phyloP scores from a whole-genome alignment of 2,113 vertebrate genomes.

The Potamarius usumacintae region DNA sequence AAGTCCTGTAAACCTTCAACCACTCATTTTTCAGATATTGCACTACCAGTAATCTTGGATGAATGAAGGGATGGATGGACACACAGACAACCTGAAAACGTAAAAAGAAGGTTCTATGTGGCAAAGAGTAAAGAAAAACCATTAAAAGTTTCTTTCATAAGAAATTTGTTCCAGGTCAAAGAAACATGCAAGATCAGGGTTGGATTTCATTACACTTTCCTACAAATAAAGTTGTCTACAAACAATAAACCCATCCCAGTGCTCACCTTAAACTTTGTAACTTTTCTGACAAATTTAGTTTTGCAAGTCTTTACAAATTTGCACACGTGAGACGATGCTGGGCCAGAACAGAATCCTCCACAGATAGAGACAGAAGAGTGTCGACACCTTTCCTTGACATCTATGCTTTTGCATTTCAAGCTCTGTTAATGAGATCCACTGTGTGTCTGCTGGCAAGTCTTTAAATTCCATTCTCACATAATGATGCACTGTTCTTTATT shows the following conservation, averaged over 20 bases:
- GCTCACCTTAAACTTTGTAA: neutral
- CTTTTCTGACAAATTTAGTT: neutral
- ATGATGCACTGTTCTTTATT: neutral
- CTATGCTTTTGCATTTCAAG: conserved; percentile 52
- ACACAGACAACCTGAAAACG: neutral
- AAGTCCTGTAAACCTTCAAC: neutral
- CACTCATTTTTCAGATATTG: neutral
- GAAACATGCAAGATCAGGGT: neutral
- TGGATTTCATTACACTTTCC: neutral
- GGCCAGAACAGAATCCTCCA: neutral
- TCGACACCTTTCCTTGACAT: conserved; percentile 26
- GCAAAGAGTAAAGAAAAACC: neutral
- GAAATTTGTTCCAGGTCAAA: neutral
- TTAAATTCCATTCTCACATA: conserved; percentile 37
- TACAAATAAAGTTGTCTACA: neutral
- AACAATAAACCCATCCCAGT: neutral
- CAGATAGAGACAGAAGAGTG: neutral
- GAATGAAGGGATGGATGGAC: neutral
- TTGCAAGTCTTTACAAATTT: neutral
- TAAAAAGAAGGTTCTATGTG: neutral
- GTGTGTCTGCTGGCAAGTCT: conserved; percentile 36
- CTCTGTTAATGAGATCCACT: conserved; percentile 44
- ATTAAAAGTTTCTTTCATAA: neutral
- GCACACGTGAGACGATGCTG: neutral
- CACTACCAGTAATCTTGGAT: neutral